Conservation (phyloP, 1,140 invertebrate genomes). For the Tribolium castaneum region DNA sequence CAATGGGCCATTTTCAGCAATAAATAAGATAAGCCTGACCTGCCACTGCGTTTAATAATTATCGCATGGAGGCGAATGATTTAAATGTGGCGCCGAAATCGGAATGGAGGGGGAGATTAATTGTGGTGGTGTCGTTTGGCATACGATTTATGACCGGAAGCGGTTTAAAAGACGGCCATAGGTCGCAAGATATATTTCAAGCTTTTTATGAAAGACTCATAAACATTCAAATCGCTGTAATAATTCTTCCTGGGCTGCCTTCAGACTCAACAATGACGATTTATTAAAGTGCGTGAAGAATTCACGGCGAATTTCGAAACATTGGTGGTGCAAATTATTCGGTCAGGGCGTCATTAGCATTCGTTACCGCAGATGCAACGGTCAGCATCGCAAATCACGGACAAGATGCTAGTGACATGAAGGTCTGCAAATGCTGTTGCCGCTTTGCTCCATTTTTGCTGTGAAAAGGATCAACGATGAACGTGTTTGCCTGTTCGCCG, state of each 20-base stretch:
- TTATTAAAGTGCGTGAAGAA: background rate
- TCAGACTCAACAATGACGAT: slow-evolving; percentile 26
- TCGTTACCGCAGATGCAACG: slow-evolving; percentile 19
- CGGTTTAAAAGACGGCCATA: slow-evolving; percentile 30
- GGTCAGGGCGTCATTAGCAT: slow-evolving; percentile 20
- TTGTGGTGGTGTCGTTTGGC: slow-evolving; percentile 32
- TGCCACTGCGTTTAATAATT: slow-evolving; percentile 4
- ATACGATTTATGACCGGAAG: slow-evolving; percentile 22
- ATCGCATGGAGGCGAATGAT: background rate
- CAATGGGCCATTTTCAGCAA: slow-evolving; percentile 28
- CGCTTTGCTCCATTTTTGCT: background rate
- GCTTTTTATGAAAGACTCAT: slow-evolving; percentile 23
- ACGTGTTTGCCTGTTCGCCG: background rate
- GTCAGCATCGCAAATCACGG: slow-evolving; percentile 30
- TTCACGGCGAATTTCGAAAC: background rate
- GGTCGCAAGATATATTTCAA: slow-evolving; percentile 24
- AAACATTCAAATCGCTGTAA: slow-evolving; percentile 26
- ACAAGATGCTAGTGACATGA: slow-evolving; percentile 12
- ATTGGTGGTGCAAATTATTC: background rate
- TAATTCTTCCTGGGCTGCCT: slow-evolving; percentile 3
- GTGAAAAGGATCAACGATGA: background rate
- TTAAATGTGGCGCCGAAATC: background rate
- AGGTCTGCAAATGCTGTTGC: background rate
- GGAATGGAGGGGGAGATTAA: slow-evolving; percentile 15
- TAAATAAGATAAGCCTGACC: background rate